These are phyloP conservation scores for Coptotermes formosanus DNA, from an alignment of 1,140 invertebrate species.

Conservation along the genomic window DNA sequence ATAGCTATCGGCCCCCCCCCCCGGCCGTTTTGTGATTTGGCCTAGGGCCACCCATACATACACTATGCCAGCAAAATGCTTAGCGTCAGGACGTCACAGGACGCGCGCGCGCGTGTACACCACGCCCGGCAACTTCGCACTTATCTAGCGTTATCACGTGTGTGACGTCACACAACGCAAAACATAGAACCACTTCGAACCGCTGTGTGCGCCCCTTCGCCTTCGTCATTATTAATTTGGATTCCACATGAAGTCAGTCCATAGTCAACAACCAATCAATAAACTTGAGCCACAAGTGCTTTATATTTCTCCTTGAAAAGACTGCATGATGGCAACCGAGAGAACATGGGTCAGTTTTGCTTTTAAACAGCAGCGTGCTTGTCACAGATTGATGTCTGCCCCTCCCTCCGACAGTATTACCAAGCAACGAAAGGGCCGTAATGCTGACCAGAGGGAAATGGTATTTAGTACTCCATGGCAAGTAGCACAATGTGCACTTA, in stretches of 20 bases:
- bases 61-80: no score
- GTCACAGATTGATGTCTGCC: conserved; percentile 4
- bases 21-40: no score
- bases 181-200: no score
- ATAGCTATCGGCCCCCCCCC: no score
- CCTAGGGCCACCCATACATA: no score
- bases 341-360: background rate
- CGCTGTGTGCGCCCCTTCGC: background rate
- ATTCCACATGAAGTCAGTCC: background rate
- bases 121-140: no score
- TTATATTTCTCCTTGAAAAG: background rate
- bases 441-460: conserved; percentile 9
- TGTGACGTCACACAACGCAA: no score
- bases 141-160: no score
- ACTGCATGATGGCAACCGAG: background rate
- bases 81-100: no score
- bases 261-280: background rate
- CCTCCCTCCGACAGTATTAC: conserved; percentile 40
- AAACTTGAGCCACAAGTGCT: background rate
- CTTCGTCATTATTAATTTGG: background rate
- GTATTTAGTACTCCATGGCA: background rate
- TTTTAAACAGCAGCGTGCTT: background rate
- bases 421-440: background rate
- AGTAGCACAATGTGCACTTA: background rate
- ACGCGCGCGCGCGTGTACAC: no score